Conservation (phyloP, 2,888 invertebrate genomes). For the Pterostichus niger region DNA sequence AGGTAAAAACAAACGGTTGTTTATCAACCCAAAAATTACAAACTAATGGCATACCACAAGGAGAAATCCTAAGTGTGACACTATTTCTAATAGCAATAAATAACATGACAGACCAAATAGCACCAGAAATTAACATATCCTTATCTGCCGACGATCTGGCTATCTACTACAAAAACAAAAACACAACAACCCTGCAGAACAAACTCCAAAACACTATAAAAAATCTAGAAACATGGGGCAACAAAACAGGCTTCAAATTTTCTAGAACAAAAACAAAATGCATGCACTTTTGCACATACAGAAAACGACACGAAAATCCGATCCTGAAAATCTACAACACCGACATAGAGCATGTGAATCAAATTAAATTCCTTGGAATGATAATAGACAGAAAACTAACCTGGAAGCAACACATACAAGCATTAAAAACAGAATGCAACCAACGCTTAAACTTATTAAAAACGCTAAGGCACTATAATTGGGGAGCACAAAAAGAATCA, state of each 20-base stretch:
- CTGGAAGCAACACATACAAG: background rate
- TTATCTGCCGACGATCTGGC: conserved; percentile 32
- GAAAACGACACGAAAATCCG: conserved; percentile 18
- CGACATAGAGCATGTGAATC: conserved; percentile 10
- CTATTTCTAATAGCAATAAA: conserved; percentile 43
- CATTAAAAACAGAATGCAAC: conserved; percentile 17
- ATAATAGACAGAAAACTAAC: conserved; percentile 3
- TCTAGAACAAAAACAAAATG: conserved; percentile 19
- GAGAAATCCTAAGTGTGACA: conserved; percentile 20
- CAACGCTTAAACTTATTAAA: conserved; percentile 2
- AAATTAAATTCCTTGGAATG: conserved; percentile 11
- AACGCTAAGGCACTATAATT: conserved; percentile 17
- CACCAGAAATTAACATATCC: background rate
- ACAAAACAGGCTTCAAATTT: conserved; percentile 33
- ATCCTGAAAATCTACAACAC: conserved; percentile 4
- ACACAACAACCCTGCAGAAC: background rate
- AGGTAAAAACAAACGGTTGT: conserved; percentile 24
- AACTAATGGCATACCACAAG: conserved; percentile 53
- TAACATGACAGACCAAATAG: background rate
- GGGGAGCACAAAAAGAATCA: conserved; percentile 28
- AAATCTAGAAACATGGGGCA: conserved; percentile 17
- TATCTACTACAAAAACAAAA: conserved; percentile 15
- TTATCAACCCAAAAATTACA: conserved; percentile 21
- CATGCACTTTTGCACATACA: conserved; percentile 30
- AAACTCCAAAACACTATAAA: conserved; percentile 25